Conservation (phyloP, 1,140 invertebrate genomes). For the Spodoptera litura region DNA sequence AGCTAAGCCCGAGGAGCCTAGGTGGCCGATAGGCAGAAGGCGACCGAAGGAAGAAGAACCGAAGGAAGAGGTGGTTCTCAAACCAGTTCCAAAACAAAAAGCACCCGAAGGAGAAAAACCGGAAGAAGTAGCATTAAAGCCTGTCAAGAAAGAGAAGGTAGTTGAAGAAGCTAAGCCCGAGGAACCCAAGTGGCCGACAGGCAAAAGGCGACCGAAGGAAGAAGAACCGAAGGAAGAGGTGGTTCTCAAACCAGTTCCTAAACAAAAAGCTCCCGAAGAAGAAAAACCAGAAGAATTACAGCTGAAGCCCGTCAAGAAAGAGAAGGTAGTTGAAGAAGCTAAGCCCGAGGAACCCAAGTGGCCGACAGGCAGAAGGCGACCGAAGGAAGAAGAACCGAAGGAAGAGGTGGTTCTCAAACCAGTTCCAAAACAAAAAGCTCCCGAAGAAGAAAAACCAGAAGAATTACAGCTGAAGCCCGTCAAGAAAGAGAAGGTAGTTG, state of each 20-base stretch:
- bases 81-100: conserved; percentile 71
- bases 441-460: conserved; percentile 54
- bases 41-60: conserved; percentile 20
- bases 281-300: conserved; percentile 37
- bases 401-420: conserved; percentile 57
- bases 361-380: conserved; percentile 32
- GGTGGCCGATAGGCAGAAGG: conserved; percentile 13
- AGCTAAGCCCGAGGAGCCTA: conserved; percentile 62
- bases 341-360: conserved; percentile 44
- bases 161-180: conserved; percentile 40
- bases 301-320: conserved; percentile 33
- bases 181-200: conserved; percentile 38
- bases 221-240: conserved; percentile 50
- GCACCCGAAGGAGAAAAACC: conserved; percentile 31
- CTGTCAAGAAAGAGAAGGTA: conserved; percentile 19
- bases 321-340: conserved; percentile 43
- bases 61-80: conserved; percentile 35
- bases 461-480: conserved; percentile 72
- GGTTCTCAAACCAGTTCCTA: conserved; percentile 41
- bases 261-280: conserved; percentile 41
- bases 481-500: conserved; percentile 64
- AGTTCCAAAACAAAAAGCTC: conserved; percentile 51
- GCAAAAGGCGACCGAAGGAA: conserved; percentile 33
- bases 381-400: conserved; percentile 52
- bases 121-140: conserved; percentile 28